Base-by-base conservation (phyloP, 2,797 vertebrate genomes). In the Cottoperca gobio region DNA sequence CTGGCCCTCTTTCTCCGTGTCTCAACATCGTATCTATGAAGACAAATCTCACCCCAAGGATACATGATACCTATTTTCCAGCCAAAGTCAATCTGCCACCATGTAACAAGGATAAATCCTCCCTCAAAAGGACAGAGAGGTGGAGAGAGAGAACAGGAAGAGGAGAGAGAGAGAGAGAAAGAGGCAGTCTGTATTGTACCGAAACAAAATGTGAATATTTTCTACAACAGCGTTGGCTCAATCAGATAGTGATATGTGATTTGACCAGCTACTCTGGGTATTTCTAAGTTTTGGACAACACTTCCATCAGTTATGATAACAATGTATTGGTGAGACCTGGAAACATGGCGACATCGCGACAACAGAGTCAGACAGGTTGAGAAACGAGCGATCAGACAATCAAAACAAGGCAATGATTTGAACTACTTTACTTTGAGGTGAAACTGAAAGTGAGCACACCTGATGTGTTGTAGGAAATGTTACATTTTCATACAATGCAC, bases 11-110 rank as follows among this genome's bases (percentile, higher is more conserved):
- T 24, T 81, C 61, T 65, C 63, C 9, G 3, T 35, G 53, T 73
- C 70, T 76, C 55, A 60, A 73, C 70, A 40, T 17, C 19, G 26
- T 55, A 31, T 78, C 72, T 53, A 89, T 87, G 74, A 86, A 91
- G 89, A 91, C 74, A 81, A 86, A 89, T 89, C 74, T 65, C 66
- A 85, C 86, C 87, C 83, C 21, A 53, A 77, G 72, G 86, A 91
- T 24, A 50, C 76, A 72, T 54, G 64, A 80, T 78, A 50, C 87
- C 76, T 79, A 54, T 91, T 89, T 82, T 76, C 78, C 59, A 59
- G 84, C 28, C 50, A 75, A 62, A 84, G 85, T 86, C 85, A 83
- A 88, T 86, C 68, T 82, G 62, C 70, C 62, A 42, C 50, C 42
- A 5, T 55, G 76, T 82, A 91, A 88, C 81, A 12, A 89, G 86